Evolutionary conservation across 2,113 vertebrate species (phyloP).

Genomic region (Perca fluviatilis): DNA sequence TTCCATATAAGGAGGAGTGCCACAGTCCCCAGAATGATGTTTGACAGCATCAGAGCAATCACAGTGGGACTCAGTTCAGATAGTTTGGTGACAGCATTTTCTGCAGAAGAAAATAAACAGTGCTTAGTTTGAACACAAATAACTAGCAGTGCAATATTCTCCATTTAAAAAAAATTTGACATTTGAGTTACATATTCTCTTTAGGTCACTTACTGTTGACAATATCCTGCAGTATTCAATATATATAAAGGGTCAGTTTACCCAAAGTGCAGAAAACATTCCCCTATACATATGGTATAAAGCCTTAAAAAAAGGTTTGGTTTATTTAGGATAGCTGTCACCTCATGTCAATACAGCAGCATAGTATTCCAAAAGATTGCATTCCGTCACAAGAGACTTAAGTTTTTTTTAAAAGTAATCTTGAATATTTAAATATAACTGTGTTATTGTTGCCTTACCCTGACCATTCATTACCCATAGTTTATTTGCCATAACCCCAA

Average conservation of each 20-base stretch:
- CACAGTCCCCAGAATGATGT: constrained; percentile 1
- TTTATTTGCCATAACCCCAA: background rate
- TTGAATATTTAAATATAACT: no score
- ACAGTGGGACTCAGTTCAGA: background rate
- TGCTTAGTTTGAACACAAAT: background rate
- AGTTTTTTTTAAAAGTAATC: no score
- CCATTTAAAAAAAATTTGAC: no score
- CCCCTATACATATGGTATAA: background rate
- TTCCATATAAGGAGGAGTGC: background rate
- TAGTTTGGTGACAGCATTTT: background rate
- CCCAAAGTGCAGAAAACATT: no score
- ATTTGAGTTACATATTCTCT: no score
- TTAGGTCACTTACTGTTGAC: no score
- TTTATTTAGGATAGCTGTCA: background rate
- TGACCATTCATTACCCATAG: background rate
- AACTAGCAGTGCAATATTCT: background rate
- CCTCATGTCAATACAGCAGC: background rate
- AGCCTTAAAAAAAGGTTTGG: no score
- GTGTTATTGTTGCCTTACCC: background rate
- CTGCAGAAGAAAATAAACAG: background rate
- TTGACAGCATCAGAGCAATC: constrained; percentile 3
- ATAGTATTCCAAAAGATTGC: background rate
- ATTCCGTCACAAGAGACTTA: no score
- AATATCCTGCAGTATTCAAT: no score
- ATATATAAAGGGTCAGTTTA: no score